Conservation (phyloP, 2,888 invertebrate genomes). For the Eudasyphora cyanicolor region DNA sequence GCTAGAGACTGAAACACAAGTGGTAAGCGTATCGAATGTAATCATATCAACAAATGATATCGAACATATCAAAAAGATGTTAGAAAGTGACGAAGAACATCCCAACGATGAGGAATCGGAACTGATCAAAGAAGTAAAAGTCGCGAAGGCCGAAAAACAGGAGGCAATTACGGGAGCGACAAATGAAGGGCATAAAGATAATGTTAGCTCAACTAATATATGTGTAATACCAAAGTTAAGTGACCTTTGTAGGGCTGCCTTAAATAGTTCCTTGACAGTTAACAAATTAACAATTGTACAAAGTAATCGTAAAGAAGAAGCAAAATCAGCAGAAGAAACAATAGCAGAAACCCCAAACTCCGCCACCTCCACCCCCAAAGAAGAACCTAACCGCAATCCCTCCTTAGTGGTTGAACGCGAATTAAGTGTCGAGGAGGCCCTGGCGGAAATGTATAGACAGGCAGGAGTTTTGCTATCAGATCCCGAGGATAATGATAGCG, state of each 20-base stretch:
- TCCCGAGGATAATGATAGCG: constrained; percentile 68
- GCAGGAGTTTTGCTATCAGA: constrained; percentile 74
- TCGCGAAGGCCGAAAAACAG: neutral
- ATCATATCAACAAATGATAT: constrained; percentile 69
- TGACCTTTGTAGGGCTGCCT: constrained; percentile 80
- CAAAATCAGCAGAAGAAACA: neutral
- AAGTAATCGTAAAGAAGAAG: constrained; percentile 35
- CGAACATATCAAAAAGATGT: constrained; percentile 74
- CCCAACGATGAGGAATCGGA: constrained; percentile 53
- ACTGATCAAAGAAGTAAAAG: neutral
- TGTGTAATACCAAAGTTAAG: constrained; percentile 79
- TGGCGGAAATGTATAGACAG: constrained; percentile 77
- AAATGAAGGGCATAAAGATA: constrained; percentile 47
- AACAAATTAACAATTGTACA: constrained; percentile 57
- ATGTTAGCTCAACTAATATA: constrained; percentile 44
- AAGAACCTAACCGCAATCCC: no score
- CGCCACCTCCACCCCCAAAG: neutral
- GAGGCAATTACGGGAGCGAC: constrained; percentile 29
- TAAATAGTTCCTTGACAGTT: constrained; percentile 78
- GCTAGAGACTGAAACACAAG: constrained; percentile 37
- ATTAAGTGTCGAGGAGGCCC: constrained; percentile 75
- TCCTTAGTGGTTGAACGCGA: constrained; percentile 68
- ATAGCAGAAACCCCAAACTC: neutral
- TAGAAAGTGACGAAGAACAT: constrained; percentile 73
- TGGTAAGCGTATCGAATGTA: constrained; percentile 21